Percentiles rank a stretch among this genome's conserved stretches.
These are phyloP conservation scores for Caracal caracal DNA, from an alignment of 2,113 vertebrate genomes.

Conservation along the genomic window DNA sequence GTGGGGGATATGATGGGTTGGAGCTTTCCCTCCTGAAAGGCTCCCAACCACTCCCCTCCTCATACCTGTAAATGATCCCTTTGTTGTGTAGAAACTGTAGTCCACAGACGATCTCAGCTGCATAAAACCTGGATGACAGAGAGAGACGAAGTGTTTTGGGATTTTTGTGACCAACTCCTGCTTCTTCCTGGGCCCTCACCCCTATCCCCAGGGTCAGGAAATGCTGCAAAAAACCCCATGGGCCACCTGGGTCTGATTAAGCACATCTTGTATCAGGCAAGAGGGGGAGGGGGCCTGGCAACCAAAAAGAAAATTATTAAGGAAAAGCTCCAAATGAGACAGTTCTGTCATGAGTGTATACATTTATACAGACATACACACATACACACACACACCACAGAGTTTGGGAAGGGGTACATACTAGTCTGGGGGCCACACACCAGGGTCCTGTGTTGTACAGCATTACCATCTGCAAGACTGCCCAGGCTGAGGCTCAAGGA, in stretches of 20 bases:
- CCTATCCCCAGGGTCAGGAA: neutral
- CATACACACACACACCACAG: neutral
- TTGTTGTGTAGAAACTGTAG: constrained; percentile 97
- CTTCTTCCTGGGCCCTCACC: neutral
- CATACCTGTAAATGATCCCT: constrained; percentile 98
- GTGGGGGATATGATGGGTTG: neutral
- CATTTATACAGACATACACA: neutral
- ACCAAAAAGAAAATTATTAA: neutral
- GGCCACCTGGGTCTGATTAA: neutral
- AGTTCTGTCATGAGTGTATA: neutral
- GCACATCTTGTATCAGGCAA: neutral
- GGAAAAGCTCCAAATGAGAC: neutral
- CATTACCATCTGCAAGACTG: neutral
- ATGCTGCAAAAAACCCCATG: neutral
- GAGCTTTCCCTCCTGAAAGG: neutral
- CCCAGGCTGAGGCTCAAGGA: neutral
- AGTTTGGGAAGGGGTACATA: neutral
- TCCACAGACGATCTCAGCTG: constrained; percentile 96
- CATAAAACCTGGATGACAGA: constrained; percentile 92
- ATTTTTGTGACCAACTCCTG: neutral
- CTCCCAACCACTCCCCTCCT: neutral
- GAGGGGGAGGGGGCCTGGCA: neutral
- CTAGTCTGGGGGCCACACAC: neutral
- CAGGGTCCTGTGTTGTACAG: neutral
- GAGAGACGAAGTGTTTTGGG: constrained; percentile 30